These are phyloP conservation scores for Phyllotreta cruciferae DNA, from an alignment of 2,888 invertebrate genomes.

Conservation along the genomic window DNA sequence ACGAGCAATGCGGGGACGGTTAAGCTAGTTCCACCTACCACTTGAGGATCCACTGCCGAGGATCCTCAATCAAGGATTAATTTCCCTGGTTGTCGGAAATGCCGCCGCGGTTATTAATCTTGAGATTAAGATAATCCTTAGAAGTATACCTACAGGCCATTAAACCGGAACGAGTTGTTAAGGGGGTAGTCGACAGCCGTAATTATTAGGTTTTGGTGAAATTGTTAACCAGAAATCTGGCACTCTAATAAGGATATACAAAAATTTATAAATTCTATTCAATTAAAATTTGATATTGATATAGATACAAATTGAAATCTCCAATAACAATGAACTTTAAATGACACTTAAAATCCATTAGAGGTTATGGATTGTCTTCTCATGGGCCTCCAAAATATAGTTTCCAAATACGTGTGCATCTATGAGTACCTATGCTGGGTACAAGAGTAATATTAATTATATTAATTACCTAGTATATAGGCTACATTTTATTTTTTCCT, in stretches of 20 bases:
- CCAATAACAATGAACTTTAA: too few species aligned
- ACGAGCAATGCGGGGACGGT: conserved; percentile 1
- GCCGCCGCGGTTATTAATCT: conserved; percentile 28
- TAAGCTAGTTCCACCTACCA: conserved; percentile 9
- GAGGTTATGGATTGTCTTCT: neutral
- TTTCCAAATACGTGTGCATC: neutral
- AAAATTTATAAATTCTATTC: too few species aligned
- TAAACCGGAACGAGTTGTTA: conserved; percentile 20
- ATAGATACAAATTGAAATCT: too few species aligned
- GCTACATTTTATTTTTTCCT: conserved; percentile 16
- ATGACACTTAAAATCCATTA: too few species aligned
- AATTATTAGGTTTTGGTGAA: neutral
- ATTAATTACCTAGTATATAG: too few species aligned
- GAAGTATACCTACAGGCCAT: conserved; percentile 20
- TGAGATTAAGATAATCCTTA: conserved; percentile 24
- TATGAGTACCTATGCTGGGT: too few species aligned
- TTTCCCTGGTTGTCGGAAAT: conserved; percentile 28
- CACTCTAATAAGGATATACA: too few species aligned
- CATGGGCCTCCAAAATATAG: neutral
- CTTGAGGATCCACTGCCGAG: conserved; percentile 17
- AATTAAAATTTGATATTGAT: too few species aligned
- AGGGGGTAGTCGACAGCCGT: conserved; percentile 2
- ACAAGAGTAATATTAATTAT: too few species aligned
- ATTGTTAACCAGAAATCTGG: too few species aligned
- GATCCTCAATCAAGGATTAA: conserved; percentile 29